Conservation (phyloP, 1,140 invertebrate genomes). For the Rhagoletis pomonella region DNA sequence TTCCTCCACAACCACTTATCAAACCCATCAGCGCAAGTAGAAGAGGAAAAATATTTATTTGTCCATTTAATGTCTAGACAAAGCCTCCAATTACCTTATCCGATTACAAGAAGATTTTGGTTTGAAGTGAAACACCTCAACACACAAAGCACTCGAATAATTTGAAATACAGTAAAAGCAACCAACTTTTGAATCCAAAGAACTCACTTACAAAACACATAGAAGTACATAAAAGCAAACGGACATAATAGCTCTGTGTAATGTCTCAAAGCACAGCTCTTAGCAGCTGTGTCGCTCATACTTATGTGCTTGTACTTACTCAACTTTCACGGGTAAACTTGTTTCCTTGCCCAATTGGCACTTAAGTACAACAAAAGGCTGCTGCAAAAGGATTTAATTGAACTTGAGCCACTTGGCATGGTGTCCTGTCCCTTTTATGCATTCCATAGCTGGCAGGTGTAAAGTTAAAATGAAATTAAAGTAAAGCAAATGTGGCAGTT, state of each 20-base stretch:
- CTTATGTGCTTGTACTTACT: neutral
- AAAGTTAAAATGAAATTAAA: conserved; percentile 74
- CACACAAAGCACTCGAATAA: neutral
- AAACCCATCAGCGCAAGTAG: neutral
- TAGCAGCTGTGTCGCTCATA: neutral
- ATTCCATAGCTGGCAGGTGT: conserved; percentile 64
- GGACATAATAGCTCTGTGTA: neutral
- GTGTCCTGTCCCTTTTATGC: conserved; percentile 52
- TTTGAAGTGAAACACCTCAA: conserved; percentile 17
- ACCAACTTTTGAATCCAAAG: conserved; percentile 24
- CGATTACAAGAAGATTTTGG: conserved; percentile 73
- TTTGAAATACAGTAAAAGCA: neutral
- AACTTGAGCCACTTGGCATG: conserved; percentile 64
- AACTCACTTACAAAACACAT: neutral
- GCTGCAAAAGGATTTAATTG: conserved; percentile 67
- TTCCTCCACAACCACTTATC: no score
- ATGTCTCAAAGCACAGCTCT: conserved; percentile 19
- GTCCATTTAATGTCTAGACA: conserved; percentile 74
- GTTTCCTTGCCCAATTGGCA: conserved; percentile 58
- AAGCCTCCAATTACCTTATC: conserved; percentile 74
- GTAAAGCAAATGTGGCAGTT: conserved; percentile 61
- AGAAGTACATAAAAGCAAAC: conserved; percentile 27
- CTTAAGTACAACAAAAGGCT: conserved; percentile 66
- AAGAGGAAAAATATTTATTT: conserved; percentile 56
- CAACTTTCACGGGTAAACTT: neutral